Base-by-base conservation (phyloP, 2,797 vertebrate species). In the Phrynocephalus forsythii region DNA sequence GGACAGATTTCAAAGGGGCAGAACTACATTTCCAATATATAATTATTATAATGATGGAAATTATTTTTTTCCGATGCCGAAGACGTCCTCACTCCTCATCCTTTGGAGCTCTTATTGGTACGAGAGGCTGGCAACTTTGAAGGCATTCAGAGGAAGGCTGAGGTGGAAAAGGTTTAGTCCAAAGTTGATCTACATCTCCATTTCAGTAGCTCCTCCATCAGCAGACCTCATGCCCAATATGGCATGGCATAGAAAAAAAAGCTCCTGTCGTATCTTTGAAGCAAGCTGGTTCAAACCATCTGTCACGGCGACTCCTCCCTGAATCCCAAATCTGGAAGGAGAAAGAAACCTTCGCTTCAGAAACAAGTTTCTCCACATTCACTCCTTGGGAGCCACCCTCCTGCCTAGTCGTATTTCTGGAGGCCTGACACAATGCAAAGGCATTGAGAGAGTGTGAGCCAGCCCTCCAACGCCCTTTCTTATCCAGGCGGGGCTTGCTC, bases 361-460 rank as follows among this genome's bases (percentile, higher is more conserved):
- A 2, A 94, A 95, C 95, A 0, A 83, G 95, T 95, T 95, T 91
- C 78, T 89, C 95, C 0, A 0, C 95, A 95, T 95, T 95, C 94
- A 94, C 89, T 90, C 78, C 13, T 30, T 16, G 1, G 92, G 92
- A 94, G 85, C 92, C 89, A 91, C 24, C 92, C 87, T 81, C 44
- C 69, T 50, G 69, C 87, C 88, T n/a, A 88, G 82, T 48, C 83
- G 15, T 84, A 22, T 87, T 78, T 81, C 91, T 90, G 48, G 83
- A 63, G 86, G 52, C 80, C 84, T 90, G 91, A 86, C 60, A n/a
- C 91, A 92, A 92, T 0, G 0, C 0, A 0, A 79, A 85, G 69
- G 69, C 77, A 88, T 22, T 30, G 78, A 75, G 6, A 71, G 8
- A 4, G 50, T 11, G 2, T 66, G 86, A 86, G 52, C 56, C 0